Conservation (phyloP, 2,113 vertebrate species). For the Cololabis saira region DNA sequence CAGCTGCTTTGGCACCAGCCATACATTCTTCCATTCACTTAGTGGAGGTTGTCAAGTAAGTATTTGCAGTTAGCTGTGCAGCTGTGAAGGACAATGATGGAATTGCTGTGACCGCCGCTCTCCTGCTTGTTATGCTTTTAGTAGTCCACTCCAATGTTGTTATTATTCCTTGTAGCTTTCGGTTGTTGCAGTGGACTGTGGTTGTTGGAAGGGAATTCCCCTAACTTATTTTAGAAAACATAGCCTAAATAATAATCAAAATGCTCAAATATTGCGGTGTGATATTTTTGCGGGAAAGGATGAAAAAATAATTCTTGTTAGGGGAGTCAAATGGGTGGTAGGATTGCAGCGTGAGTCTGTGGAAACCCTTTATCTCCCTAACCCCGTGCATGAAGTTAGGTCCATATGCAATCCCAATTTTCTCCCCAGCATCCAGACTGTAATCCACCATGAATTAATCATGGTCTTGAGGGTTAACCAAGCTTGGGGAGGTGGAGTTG, state of each 20-base stretch:
- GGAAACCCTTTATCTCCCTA: conserved; percentile 74
- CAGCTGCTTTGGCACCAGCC: conserved; percentile 6
- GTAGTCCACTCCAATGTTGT: conserved; percentile 46
- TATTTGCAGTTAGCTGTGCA: conserved; percentile 58
- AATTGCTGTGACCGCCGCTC: conserved; percentile 58
- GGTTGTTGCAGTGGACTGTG: conserved; percentile 29
- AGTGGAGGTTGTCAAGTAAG: conserved; percentile 56
- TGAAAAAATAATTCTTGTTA: conserved; percentile 52
- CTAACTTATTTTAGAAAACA: conserved; percentile 38
- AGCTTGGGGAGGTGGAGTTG: conserved; percentile 70
- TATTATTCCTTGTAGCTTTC: conserved; percentile 53
- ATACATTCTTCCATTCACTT: conserved; percentile 41
- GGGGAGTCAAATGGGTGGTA: conserved; percentile 41
- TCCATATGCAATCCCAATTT: conserved; percentile 66
- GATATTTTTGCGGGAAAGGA: conserved; percentile 45
- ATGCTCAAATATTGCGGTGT: conserved; percentile 45
- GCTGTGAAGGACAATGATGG: conserved; percentile 71
- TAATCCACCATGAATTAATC: conserved; percentile 86
- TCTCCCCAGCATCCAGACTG: conserved; percentile 73
- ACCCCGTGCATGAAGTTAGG: conserved; percentile 70
- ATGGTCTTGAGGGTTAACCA: conserved; percentile 82
- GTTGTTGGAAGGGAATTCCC: conserved; percentile 32
- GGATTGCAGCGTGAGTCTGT: conserved; percentile 67
- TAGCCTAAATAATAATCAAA: conserved; percentile 53
- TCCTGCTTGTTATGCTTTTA: conserved; percentile 64